Evolutionary conservation across 2,113 vertebrate species (phyloP), one percentile per base, ranked within the genome.

Genomic region (Calidris pygmaea): DNA sequence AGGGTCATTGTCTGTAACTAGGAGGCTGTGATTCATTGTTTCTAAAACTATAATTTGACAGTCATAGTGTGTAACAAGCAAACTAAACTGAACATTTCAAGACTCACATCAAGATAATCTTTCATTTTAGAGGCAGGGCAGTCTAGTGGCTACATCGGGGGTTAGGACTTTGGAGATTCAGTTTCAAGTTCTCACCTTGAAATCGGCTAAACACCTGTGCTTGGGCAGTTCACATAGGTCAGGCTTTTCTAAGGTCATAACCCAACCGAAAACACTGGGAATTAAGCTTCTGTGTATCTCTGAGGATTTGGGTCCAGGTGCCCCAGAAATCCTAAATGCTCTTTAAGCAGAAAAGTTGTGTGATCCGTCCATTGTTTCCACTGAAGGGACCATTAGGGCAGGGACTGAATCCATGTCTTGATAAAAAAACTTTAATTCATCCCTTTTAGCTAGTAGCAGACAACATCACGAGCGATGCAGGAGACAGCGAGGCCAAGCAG

Each of bases 61-160:
- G 43, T 39, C 0, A 0, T 52, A 24, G 12, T 4, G 14, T 7
- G 1, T 58, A 83, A 82, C 2, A 18, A 75, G 60, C 8, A 85
- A 59, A 81, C 16, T 20, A 58, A 87, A 62, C 41, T 20, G 26
- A 77, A 24, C 2, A 9, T 71, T 86, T 39, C 0, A 7, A 77
- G n/a, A 30, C 20, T 83, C 7, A 22, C 3, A 35, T 63, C 27
- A 53, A 45, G 60, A 5, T 50, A 50, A 14, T 11, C 2, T 71
- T 85, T 67, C 0, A 14, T 78, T 90, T 77, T 16, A 43, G 63
- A 86, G 15, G 5, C 24, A 60, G 22, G 12, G 9, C 35, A 43
- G 20, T n/a, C 71, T 1, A 1, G 16, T 74, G 50, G 24, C 16
- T 80, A 30, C 16, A 22, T 7, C 2, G 5, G 4, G 4, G 2